Evolutionary conservation across 2,888 invertebrate species (phyloP).

Genomic region (Pseudeuparius sepicola): DNA sequence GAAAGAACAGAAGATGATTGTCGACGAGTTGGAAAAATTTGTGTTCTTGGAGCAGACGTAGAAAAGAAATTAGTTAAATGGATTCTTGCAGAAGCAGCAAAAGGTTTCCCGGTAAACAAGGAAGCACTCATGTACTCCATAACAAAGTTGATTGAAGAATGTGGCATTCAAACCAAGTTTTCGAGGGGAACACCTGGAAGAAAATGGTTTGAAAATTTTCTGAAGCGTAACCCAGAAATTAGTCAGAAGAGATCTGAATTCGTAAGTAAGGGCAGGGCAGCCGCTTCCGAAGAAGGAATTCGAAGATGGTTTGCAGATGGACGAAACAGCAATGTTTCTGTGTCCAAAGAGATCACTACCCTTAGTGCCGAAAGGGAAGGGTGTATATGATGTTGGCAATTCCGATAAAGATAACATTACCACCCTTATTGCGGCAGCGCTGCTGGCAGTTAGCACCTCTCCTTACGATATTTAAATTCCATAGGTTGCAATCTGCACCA

Average conservation of each 20-base stretch:
- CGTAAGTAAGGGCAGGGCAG: constrained; percentile 4
- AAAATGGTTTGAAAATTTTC: constrained; percentile 5
- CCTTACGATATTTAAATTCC: too few species aligned
- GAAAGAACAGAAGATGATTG: constrained; percentile 7
- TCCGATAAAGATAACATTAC: constrained; percentile 17
- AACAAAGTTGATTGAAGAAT: constrained; percentile 2
- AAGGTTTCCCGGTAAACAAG: constrained; percentile 5
- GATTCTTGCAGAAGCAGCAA: constrained; percentile 1
- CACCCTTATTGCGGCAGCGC: constrained; percentile 16
- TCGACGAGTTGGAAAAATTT: constrained; percentile 3
- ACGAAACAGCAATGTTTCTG: constrained; percentile 18
- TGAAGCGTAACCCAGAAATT: too few species aligned
- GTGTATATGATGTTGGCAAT: not conserved
- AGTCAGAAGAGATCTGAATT: constrained; percentile 3
- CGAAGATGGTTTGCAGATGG: constrained; percentile 11
- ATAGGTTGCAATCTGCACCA: too few species aligned
- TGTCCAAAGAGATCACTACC: constrained; percentile 15
- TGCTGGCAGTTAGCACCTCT: too few species aligned
- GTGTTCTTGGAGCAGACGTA: constrained; percentile 5
- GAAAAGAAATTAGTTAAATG: constrained; percentile 2
- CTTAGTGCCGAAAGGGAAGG: constrained; percentile 12
- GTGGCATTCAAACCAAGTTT: constrained; percentile 4
- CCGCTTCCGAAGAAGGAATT: constrained; percentile 1
- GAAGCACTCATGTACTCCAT: constrained; percentile 1
- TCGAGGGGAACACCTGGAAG: constrained; percentile 1